Percentiles rank a stretch among this genome's conserved stretches.
These are phyloP conservation scores for Rhabdomys dilectus DNA, from an alignment of 2,113 vertebrate genomes.

Conservation along the genomic window DNA sequence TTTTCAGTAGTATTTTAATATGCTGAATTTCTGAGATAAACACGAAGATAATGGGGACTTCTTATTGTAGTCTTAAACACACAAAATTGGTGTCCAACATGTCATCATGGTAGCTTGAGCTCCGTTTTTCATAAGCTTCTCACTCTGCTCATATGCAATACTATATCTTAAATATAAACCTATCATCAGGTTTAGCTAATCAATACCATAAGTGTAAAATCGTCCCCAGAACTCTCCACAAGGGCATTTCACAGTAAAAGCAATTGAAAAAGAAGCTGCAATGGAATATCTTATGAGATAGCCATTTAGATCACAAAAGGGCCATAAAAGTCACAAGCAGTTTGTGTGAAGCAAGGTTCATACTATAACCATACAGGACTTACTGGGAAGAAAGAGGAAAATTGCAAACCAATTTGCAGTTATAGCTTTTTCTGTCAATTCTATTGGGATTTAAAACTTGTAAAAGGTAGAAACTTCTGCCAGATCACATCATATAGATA, in stretches of 20 bases:
- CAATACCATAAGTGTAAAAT: conserved; percentile 88
- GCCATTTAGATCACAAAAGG: conserved; percentile 91
- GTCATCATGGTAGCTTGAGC: conserved; percentile 75
- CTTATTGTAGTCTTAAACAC: conserved; percentile 58
- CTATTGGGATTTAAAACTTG: conserved; percentile 89
- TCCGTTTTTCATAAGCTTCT: conserved; percentile 82
- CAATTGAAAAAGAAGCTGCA: conserved; percentile 88
- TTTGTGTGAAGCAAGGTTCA: conserved; percentile 89
- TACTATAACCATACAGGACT: conserved; percentile 88
- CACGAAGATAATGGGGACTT: conserved; percentile 72
- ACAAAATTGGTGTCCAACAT: conserved; percentile 1
- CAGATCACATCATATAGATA: conserved; percentile 83
- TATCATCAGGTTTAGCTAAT: conserved; percentile 89
- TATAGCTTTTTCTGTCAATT: conserved; percentile 88
- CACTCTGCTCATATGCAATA: conserved; percentile 80
- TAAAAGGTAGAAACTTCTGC: conserved; percentile 87
- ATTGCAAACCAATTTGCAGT: conserved; percentile 90
- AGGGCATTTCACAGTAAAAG: conserved; percentile 89
- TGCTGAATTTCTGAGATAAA: conserved; percentile 45
- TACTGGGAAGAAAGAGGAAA: conserved; percentile 86
- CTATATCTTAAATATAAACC: conserved; percentile 87
- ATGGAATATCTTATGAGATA: conserved; percentile 90
- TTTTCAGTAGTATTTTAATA: conserved; percentile 60
- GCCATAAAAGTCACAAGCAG: conserved; percentile 90
- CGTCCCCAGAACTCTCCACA: conserved; percentile 87